Evolutionary conservation across 1,140 invertebrate species (phyloP), one percentile per base, ranked within the genome.

Genomic region (Drosophila kohkoa): DNA sequence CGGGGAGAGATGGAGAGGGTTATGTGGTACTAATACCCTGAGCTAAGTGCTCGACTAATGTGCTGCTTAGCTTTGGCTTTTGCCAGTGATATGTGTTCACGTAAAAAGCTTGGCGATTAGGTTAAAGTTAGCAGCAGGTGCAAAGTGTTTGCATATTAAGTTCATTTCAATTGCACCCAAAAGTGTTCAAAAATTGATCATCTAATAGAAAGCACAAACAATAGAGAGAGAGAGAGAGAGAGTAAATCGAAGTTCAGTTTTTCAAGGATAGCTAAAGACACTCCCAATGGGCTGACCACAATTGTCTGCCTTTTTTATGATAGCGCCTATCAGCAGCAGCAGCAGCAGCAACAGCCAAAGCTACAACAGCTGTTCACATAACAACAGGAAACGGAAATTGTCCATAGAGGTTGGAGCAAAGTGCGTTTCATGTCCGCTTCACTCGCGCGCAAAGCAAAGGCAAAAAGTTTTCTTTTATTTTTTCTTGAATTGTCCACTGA

Each of bases 311-410:
- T 72, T 58, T 77, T 88, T 81, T 75, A 89, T 25, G 3, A 25
- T 89, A 80, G 70, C 69, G 64, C 46, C 69, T 66, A 83, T 88
- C 82, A 83, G 1, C 52, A 58, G 49, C 75, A 43, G 62, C 67
- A 59, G 64, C 83, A 49, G 52, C 49, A 15, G 51, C 64, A 60
- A 49, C 77, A 85, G 81, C 77, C 46, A 15, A 46, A 79, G 58
- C 7, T 73, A 54, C 64, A 60, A 49, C 77, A 85, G 81, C 77
- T 83, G 80, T 88, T 83, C 83, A 75, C 69, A 69, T 75, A 71
- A 71, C 83, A 86, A 88, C 83, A 75, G 81, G 85, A 88, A 89
- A 81, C 85, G 85, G 86, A 88, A 89, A 89, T 89, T 81, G 86
- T 79, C 85, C 73, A 71, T 89, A 52, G 76, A 28, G 70, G 69